A percentile compares a stretch with the other conserved stretches of the same genome.
These are phyloP conservation scores for Sebastolobus alascanus DNA, from an alignment of 2,797 vertebrate species.

Conservation along the genomic window DNA sequence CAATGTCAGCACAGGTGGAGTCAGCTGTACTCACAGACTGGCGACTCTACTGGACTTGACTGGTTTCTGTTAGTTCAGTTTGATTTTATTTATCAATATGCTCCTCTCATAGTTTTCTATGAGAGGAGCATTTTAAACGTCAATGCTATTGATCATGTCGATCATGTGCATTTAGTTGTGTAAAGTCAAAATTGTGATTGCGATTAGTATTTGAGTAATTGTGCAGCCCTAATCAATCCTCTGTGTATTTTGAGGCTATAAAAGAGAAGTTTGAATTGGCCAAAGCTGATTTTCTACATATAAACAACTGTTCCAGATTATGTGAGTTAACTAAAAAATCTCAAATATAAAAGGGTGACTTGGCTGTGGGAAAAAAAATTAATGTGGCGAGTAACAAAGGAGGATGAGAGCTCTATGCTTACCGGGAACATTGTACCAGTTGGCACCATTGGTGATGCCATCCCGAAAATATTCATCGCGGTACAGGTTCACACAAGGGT, in stretches of 20 bases:
- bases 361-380: neutral
- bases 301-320: neutral
- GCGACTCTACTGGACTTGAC: too few species aligned
- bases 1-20: too few species aligned
- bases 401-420: slow-evolving; percentile 32
- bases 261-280: neutral
- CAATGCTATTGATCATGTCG: too few species aligned
- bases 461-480: slow-evolving; percentile 90
- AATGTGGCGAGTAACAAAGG: neutral
- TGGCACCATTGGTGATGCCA: slow-evolving; percentile 97
- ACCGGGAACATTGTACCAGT: slow-evolving; percentile 97
- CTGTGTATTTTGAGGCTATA: neutral
- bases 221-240: neutral
- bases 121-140: too few species aligned
- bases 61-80: too few species aligned
- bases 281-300: neutral
- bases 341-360: neutral
- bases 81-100: too few species aligned
- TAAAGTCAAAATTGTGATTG: too few species aligned
- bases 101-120: too few species aligned
- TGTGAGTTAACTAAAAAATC: neutral
- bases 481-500: slow-evolving; percentile 90
- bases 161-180: too few species aligned
- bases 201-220: too few species aligned
- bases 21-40: too few species aligned